Evolutionary conservation across 2,888 invertebrate species (phyloP).

Genomic region (Oscheius myriophilus): DNA sequence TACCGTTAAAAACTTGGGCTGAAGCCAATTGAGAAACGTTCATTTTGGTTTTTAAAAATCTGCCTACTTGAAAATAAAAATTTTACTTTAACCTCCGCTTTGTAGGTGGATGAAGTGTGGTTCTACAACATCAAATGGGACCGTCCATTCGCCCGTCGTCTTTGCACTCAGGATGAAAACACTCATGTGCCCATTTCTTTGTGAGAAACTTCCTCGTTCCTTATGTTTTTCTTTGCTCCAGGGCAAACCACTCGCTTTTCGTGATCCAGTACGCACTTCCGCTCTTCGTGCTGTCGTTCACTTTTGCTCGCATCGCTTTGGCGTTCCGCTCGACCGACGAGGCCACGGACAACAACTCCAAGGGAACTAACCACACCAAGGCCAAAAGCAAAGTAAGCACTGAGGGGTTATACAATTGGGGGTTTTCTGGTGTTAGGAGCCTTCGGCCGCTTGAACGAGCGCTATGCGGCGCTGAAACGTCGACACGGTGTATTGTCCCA

Average conservation of each 20-base stretch:
- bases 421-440: too few species aligned
- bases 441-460: too few species aligned
- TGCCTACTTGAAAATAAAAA: too few species aligned
- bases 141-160: slow-evolving; percentile 12
- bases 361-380: slow-evolving; percentile 43
- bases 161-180: slow-evolving; percentile 5
- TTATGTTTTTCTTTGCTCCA: slow-evolving; percentile 29
- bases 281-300: slow-evolving; percentile 54
- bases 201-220: slow-evolving; percentile 3
- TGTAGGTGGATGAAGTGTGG: slow-evolving; percentile 26
- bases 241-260: slow-evolving; percentile 59
- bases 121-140: slow-evolving; percentile 29
- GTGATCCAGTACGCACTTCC: slow-evolving; percentile 63
- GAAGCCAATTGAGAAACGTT: too few species aligned
- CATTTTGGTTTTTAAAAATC: too few species aligned
- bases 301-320: slow-evolving; percentile 58
- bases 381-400: slow-evolving; percentile 58
- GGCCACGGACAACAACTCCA: slow-evolving; percentile 42
- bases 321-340: slow-evolving; percentile 47
- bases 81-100: too few species aligned
- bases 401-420: too few species aligned
- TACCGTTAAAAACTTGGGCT: too few species aligned
- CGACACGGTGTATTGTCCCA: too few species aligned
- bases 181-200: slow-evolving; percentile 1
- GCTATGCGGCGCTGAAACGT: too few species aligned